phyloP scores from a whole-genome alignment of 2,888 invertebrate genomes.

The Aradus depressus region DNA sequence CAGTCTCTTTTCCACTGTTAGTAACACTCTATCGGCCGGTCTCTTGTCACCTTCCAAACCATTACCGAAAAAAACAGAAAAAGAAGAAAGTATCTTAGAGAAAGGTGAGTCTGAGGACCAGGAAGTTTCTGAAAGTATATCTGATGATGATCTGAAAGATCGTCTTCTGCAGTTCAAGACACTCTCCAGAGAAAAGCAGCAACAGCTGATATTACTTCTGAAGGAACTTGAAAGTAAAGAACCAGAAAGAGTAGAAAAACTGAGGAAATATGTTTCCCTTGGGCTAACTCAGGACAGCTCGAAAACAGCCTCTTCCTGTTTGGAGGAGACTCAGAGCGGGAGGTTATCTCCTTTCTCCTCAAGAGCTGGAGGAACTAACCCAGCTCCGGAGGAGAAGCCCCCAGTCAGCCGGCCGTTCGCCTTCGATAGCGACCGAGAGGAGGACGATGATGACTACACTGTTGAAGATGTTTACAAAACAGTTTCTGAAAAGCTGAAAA shows the following conservation, averaged over 20 bases:
- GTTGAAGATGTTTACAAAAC: slow-evolving; percentile 72
- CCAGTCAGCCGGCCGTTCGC: slow-evolving; percentile 3
- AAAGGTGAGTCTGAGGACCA: background rate
- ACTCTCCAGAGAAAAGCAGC: slow-evolving; percentile 67
- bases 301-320: background rate
- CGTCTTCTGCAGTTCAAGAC: slow-evolving; percentile 71
- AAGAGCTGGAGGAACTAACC: slow-evolving; percentile 33
- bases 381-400: slow-evolving; percentile 18
- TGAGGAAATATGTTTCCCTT: slow-evolving; percentile 63
- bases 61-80: too few relatives aligned
- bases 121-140: slow-evolving; percentile 38
- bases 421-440: slow-evolving; percentile 35
- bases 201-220: slow-evolving; percentile 66
- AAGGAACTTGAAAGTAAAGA: slow-evolving; percentile 69
- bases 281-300: slow-evolving; percentile 33
- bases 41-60: too few relatives aligned
- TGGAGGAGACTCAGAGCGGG: slow-evolving; percentile 25
- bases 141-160: slow-evolving; percentile 68
- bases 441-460: slow-evolving; percentile 70
- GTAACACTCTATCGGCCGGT: too few relatives aligned
- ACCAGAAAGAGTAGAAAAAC: slow-evolving; percentile 62
- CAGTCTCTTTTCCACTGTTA: too few relatives aligned
- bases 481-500: slow-evolving; percentile 54
- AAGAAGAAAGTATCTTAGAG: too few relatives aligned
- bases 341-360: slow-evolving; percentile 43